These are phyloP conservation scores for Psittacula cyanocephala DNA, from an alignment of 2,113 vertebrate genomes.

Conservation along the genomic window DNA sequence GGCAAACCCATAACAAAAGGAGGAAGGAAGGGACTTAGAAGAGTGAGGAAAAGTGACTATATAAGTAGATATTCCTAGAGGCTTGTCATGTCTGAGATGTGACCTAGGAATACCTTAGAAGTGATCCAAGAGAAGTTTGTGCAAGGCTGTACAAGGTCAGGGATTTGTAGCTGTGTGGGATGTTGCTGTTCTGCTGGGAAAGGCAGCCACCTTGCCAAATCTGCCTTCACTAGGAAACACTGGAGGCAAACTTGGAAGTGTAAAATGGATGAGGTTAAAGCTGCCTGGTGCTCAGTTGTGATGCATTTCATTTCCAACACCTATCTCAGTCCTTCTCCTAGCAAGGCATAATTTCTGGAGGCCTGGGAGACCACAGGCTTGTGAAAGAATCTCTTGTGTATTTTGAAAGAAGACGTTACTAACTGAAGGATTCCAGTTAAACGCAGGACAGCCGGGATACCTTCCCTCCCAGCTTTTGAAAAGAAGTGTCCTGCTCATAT, in stretches of 20 bases:
- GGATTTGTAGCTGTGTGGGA: background rate
- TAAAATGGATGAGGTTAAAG: background rate
- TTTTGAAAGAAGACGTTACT: background rate
- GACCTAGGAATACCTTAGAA: constrained; percentile 3
- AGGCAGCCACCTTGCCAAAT: background rate
- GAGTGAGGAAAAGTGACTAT: background rate
- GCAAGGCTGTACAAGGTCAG: background rate
- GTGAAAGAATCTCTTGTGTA: background rate
- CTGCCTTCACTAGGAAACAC: background rate
- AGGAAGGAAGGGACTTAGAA: constrained; percentile 41
- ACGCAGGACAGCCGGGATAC: background rate
- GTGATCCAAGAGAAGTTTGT: constrained; percentile 9
- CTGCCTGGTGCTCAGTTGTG: background rate
- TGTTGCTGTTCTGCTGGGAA: background rate
- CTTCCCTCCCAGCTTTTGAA: background rate
- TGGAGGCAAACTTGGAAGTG: background rate
- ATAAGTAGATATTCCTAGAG: constrained; percentile 6
- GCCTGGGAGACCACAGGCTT: background rate
- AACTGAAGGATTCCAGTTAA: background rate
- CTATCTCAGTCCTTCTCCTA: background rate
- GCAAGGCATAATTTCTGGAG: background rate
- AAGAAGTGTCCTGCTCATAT: background rate
- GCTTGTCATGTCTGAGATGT: background rate
- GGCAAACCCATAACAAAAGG: background rate
- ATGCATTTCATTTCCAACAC: background rate